phyloP scores from a whole-genome alignment of 2,113 vertebrate genomes.

The Myocastor coypus region DNA sequence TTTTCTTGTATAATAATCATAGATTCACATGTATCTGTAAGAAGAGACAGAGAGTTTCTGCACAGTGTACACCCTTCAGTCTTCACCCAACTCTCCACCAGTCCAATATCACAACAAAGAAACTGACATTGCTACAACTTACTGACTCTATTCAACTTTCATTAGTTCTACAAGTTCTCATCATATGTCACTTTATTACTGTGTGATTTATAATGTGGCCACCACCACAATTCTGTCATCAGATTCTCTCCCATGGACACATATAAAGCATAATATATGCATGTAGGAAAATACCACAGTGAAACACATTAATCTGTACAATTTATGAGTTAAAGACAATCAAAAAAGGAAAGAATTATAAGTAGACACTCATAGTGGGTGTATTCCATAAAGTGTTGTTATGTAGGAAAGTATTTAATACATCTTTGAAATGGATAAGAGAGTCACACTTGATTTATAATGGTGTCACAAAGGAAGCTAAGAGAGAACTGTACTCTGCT shows the following conservation, averaged over 20 bases:
- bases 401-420: neutral
- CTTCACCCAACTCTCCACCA: neutral
- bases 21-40: neutral
- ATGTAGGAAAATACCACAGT: neutral
- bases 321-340: neutral
- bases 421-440: neutral
- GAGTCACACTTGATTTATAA: neutral
- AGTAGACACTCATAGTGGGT: neutral
- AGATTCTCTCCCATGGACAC: neutral
- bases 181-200: neutral
- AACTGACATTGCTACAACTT: neutral
- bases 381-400: neutral
- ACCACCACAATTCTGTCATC: neutral
- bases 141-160: neutral
- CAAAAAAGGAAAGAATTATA: neutral
- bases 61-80: neutral
- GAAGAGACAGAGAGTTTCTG: neutral
- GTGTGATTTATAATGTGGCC: neutral
- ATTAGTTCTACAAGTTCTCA: neutral
- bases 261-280: neutral
- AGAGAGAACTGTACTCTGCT: neutral
- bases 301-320: neutral
- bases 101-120: neutral
- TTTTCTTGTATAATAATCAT: conserved; percentile 3
- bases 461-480: neutral